phyloP scores from a whole-genome alignment of 1,140 invertebrate species.

The Trichomalopsis sarcophagae region DNA sequence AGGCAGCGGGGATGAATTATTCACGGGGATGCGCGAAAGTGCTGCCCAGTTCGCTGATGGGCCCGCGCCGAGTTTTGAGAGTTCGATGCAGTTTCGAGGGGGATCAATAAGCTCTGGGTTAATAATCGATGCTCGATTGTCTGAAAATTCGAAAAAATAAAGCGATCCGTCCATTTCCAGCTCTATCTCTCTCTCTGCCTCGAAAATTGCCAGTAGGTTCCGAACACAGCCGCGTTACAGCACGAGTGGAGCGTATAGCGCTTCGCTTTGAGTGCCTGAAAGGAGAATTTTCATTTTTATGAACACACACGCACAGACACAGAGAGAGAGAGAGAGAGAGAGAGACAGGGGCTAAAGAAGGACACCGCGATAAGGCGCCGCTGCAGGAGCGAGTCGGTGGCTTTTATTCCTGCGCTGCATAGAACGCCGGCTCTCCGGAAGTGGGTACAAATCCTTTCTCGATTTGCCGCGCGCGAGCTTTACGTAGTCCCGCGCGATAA shows the following conservation, averaged over 20 bases:
- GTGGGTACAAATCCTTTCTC: slow-evolving; percentile 25
- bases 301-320: neutral
- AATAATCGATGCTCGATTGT: neutral
- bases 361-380: neutral
- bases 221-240: too few relatives aligned
- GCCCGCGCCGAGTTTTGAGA: neutral
- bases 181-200: too few relatives aligned
- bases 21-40: neutral
- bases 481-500: neutral
- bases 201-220: too few relatives aligned
- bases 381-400: neutral
- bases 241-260: neutral
- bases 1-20: neutral
- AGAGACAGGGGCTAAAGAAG: neutral
- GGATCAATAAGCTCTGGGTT: neutral
- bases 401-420: slow-evolving; percentile 15
- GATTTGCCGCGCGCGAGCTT: neutral
- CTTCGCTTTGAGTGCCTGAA: neutral
- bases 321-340: too few relatives aligned
- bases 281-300: neutral
- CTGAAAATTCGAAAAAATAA: too few relatives aligned
- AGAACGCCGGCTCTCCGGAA: neutral
- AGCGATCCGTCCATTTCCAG: too few relatives aligned
- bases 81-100: neutral
- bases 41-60: too few relatives aligned